Evolutionary conservation across 2,888 invertebrate species (phyloP).

Genomic region (Andrena haemorrhoa): DNA sequence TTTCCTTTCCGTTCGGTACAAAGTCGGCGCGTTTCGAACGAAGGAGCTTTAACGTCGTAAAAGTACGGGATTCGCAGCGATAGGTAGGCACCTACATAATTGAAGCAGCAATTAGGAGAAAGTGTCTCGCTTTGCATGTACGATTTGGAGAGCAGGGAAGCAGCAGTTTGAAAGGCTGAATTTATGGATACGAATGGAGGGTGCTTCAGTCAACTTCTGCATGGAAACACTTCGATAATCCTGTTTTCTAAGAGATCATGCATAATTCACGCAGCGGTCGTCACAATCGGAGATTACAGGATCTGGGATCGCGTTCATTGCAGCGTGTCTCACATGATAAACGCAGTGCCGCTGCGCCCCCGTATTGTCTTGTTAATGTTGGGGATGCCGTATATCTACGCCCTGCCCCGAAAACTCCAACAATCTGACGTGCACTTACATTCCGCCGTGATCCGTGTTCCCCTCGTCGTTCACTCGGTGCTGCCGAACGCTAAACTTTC

Average conservation of each 20-base stretch:
- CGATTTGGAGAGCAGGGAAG: neutral
- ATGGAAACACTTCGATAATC: slow-evolving; percentile 41
- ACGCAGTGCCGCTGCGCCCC: slow-evolving; percentile 12
- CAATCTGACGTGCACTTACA: neutral
- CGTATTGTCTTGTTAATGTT: slow-evolving; percentile 57
- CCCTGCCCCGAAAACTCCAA: neutral
- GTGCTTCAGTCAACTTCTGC: neutral
- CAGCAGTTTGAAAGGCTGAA: neutral
- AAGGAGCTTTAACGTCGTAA: neutral
- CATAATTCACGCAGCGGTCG: slow-evolving; percentile 55
- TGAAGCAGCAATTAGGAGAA: slow-evolving; percentile 3
- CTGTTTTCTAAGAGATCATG: slow-evolving; percentile 49
- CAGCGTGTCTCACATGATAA: slow-evolving; percentile 49
- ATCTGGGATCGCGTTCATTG: slow-evolving; percentile 52
- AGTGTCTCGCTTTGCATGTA: slow-evolving; percentile 7
- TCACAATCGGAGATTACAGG: slow-evolving; percentile 60
- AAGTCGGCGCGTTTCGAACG: slow-evolving; percentile 2
- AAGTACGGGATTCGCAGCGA: no score
- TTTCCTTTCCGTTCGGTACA: slow-evolving; percentile 15
- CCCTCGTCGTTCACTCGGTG: neutral
- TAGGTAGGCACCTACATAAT: neutral
- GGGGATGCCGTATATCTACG: neutral
- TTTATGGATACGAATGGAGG: neutral
- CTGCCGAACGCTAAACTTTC: neutral
- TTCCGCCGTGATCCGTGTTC: neutral